These are phyloP conservation scores for Heterotis niloticus DNA, from an alignment of 2,113 vertebrate genomes.

Conservation along the genomic window DNA sequence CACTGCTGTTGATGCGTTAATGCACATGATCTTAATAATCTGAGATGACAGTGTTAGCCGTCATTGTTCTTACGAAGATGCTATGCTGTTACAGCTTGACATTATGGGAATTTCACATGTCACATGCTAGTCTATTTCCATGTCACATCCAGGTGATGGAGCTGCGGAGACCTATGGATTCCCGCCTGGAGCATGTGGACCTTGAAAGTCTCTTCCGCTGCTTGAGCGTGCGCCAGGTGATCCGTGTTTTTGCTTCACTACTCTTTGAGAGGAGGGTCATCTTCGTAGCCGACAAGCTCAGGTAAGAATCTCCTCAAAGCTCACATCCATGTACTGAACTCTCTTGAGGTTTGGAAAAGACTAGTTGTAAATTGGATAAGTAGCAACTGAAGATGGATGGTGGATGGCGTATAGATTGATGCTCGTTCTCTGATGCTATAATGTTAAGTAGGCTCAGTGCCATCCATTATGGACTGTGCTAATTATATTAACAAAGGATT, in stretches of 20 bases:
- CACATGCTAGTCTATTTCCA: too few relatives aligned
- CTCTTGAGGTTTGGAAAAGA: not conserved
- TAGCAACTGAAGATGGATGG: too few relatives aligned
- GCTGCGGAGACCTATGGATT: slow-evolving; percentile 88
- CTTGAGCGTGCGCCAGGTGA: slow-evolving; percentile 87
- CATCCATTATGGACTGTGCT: too few relatives aligned
- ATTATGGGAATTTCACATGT: not conserved
- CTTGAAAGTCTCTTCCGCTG: slow-evolving; percentile 92
- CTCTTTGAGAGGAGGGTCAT: slow-evolving; percentile 92
- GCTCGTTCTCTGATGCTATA: too few relatives aligned
- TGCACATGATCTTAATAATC: not conserved
- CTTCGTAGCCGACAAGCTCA: slow-evolving; percentile 97
- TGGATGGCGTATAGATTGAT: too few relatives aligned
- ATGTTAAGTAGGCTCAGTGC: too few relatives aligned
- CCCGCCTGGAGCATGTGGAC: slow-evolving; percentile 93
- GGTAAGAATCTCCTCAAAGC: slow-evolving; percentile 59
- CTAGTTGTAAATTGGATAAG: too few relatives aligned
- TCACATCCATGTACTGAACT: not conserved
- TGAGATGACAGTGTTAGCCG: not conserved
- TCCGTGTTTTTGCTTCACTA: slow-evolving; percentile 90
- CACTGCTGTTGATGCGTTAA: not conserved
- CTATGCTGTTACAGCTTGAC: too few relatives aligned
- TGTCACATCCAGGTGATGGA: slow-evolving; percentile 78
- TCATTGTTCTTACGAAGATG: too few relatives aligned
- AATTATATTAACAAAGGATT: too few relatives aligned